Conservation (phyloP, 2,797 vertebrate genomes). For the Sebastolobus altivelis region DNA sequence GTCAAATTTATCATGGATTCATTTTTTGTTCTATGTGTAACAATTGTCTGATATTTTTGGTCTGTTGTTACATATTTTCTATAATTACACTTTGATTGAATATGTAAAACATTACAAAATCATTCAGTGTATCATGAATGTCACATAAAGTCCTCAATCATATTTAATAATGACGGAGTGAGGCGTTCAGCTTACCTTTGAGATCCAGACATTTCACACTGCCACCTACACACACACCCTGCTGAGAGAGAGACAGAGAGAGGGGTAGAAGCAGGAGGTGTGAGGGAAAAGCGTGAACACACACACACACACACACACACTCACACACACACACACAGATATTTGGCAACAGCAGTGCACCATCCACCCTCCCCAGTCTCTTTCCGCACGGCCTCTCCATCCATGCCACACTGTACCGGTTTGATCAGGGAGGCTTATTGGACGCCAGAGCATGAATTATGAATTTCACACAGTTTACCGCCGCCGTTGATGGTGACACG, state of each 20-base stretch:
- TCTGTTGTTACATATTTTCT: conserved; percentile 13
- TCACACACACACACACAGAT: conserved; percentile 24
- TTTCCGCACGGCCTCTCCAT: conserved; percentile 67
- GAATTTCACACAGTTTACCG: conserved; percentile 82
- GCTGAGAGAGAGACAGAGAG: conserved; percentile 72
- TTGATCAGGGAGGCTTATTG: conserved; percentile 69
- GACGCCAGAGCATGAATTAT: conserved; percentile 79
- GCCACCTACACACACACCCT: conserved; percentile 77
- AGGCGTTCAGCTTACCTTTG: conserved; percentile 79
- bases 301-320: conserved; percentile 36
- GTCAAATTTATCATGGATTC: not conserved
- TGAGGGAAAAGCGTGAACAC: conserved; percentile 60
- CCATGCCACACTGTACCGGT: conserved; percentile 54
- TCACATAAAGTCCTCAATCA: conserved; percentile 60
- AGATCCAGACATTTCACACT: conserved; percentile 84
- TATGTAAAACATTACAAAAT: conserved; percentile 35
- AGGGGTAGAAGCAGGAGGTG: conserved; percentile 57
- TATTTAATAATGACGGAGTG: conserved; percentile 61
- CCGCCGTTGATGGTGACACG: conserved; percentile 77
- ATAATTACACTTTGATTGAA: conserved; percentile 27
- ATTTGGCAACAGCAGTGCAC: conserved; percentile 51
- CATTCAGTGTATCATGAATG: conserved; percentile 30
- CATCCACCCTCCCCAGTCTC: conserved; percentile 39
- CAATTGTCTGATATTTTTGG: not conserved
- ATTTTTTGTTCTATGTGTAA: not conserved